Conservation (phyloP, 2,888 invertebrate genomes). For the Artemia sinica region DNA sequence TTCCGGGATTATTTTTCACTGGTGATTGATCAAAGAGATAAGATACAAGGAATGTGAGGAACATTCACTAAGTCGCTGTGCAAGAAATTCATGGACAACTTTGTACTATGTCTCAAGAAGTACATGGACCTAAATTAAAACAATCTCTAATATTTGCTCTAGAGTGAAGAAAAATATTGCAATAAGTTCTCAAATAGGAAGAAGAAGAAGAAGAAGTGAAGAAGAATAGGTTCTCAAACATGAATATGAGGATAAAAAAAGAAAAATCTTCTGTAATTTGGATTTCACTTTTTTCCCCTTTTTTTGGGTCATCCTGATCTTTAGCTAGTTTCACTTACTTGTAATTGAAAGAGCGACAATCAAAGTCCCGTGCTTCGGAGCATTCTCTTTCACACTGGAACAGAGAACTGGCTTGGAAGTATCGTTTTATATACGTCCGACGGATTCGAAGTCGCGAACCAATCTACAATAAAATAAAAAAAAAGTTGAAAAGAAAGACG, state of each 20-base stretch:
- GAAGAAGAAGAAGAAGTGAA: too few species aligned
- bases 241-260: background rate
- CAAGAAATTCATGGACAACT: too few species aligned
- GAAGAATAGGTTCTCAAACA: background rate
- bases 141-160: too few species aligned
- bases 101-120: too few species aligned
- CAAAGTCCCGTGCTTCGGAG: constrained; percentile 59
- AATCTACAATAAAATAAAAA: constrained; percentile 32
- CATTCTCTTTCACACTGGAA: constrained; percentile 70
- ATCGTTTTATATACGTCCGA: constrained; percentile 54
- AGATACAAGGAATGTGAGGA: too few species aligned
- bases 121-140: too few species aligned
- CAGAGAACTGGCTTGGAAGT: constrained; percentile 52
- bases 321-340: constrained; percentile 38
- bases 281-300: background rate
- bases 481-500: too few species aligned
- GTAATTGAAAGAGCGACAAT: constrained; percentile 71
- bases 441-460: constrained; percentile 59
- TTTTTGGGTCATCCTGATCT: background rate
- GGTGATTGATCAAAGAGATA: too few species aligned
- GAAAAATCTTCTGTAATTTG: background rate
- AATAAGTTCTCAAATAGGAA: too few species aligned
- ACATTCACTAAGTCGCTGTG: too few species aligned
- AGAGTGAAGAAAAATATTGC: too few species aligned
- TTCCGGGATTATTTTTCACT: too few species aligned